These are phyloP conservation scores for Euplexia lucipara DNA, from an alignment of 2,888 invertebrate genomes.

Conservation along the genomic window DNA sequence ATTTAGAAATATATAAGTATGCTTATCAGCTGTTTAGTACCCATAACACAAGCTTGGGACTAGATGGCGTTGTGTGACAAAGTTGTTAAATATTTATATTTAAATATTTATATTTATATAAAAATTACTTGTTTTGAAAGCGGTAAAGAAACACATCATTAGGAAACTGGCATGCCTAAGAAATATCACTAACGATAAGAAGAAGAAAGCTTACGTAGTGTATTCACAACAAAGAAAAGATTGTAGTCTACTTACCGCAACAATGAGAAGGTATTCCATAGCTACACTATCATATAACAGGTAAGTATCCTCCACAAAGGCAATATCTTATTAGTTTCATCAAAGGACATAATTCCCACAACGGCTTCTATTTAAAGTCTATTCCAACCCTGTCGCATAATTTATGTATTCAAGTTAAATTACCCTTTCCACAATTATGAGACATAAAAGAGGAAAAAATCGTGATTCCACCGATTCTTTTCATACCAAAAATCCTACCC, in stretches of 20 bases:
- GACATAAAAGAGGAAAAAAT: conserved; percentile 69
- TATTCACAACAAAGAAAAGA: no score
- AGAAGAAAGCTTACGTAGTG: no score
- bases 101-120: no score
- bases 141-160: no score
- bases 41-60: no score
- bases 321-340: conserved; percentile 32
- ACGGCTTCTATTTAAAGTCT: conserved; percentile 26
- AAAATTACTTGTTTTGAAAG: no score
- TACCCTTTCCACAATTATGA: conserved; percentile 62
- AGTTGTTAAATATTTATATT: no score
- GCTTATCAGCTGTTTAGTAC: no score
- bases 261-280: background rate
- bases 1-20: no score
- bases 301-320: conserved; percentile 14
- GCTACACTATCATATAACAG: background rate
- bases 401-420: conserved; percentile 62
- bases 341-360: conserved; percentile 20
- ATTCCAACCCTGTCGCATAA: conserved; percentile 42
- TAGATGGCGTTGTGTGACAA: no score
- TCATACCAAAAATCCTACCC: conserved; percentile 74
- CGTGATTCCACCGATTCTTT: conserved; percentile 72
- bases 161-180: no score
- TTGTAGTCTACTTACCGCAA: background rate
- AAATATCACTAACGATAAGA: no score